These are phyloP conservation scores for Decapterus maruadsi DNA, from an alignment of 2,797 vertebrate species.

Conservation along the genomic window DNA sequence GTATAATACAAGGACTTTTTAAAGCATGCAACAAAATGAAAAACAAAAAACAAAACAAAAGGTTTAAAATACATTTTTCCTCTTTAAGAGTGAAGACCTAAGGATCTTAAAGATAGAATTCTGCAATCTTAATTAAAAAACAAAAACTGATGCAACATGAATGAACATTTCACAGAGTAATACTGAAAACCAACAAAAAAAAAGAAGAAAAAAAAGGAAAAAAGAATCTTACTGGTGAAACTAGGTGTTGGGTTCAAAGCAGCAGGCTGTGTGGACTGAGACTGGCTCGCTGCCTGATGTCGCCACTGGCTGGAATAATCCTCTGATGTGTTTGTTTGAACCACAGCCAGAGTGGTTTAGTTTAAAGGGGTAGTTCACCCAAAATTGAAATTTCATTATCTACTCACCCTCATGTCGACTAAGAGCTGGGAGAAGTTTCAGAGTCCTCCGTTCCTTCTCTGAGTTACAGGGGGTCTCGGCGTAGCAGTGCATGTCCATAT, in stretches of 20 bases:
- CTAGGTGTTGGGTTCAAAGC: slow-evolving; percentile 63
- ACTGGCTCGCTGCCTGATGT: slow-evolving; percentile 46
- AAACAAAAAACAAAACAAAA: slow-evolving; percentile 77
- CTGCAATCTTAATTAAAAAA: slow-evolving; percentile 70
- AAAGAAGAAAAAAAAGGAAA: neutral
- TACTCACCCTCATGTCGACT: too few species aligned
- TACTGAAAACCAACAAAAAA: slow-evolving; percentile 75
- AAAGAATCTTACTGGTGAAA: slow-evolving; percentile 47
- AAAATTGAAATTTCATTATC: too few species aligned
- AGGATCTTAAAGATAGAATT: slow-evolving; percentile 87
- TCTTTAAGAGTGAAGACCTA: slow-evolving; percentile 93
- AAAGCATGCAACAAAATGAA: slow-evolving; percentile 84
- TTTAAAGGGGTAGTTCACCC: too few species aligned
- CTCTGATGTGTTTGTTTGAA: slow-evolving; percentile 43
- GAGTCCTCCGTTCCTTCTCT: too few species aligned
- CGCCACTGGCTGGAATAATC: slow-evolving; percentile 8
- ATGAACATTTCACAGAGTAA: slow-evolving; percentile 77
- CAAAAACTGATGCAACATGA: slow-evolving; percentile 68
- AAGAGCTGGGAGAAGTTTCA: too few species aligned
- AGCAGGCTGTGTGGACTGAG: slow-evolving; percentile 61
- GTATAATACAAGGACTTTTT: slow-evolving; percentile 79
- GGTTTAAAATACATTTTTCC: slow-evolving; percentile 83
- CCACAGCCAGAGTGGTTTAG: slow-evolving; percentile 37
- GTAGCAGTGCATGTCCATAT: too few species aligned
- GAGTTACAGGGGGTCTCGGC: too few species aligned